phyloP scores from a whole-genome alignment of 2,888 invertebrate genomes.

The Lucinisca nassula region DNA sequence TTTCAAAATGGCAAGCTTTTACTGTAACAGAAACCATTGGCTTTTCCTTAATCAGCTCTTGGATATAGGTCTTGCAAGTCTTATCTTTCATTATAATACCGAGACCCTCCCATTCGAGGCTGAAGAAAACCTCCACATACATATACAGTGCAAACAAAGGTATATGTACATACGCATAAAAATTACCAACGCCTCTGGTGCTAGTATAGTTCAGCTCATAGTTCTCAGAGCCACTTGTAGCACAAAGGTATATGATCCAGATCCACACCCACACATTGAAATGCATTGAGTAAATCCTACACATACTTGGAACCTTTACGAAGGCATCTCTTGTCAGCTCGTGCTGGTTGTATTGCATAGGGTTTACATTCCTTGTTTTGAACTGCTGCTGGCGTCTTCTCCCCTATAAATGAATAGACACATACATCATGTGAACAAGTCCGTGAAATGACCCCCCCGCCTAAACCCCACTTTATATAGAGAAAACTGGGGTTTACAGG shows the following conservation, averaged over 20 bases:
- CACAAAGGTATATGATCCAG: background rate
- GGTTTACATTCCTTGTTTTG: too few species aligned
- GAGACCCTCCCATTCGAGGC: background rate
- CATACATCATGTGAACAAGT: too few species aligned
- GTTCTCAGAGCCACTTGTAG: background rate
- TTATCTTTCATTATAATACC: background rate
- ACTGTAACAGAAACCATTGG: background rate
- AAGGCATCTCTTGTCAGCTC: background rate
- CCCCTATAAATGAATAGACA: too few species aligned
- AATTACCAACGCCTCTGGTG: background rate
- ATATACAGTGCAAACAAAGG: background rate
- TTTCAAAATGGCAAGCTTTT: slow-evolving; percentile 5
- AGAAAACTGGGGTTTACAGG: too few species aligned
- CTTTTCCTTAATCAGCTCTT: background rate
- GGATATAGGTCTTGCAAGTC: background rate
- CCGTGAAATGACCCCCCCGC: too few species aligned
- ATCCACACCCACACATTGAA: background rate
- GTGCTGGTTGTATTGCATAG: too few species aligned
- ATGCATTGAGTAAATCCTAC: background rate
- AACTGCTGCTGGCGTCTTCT: background rate
- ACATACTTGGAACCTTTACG: background rate
- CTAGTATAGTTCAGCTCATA: background rate
- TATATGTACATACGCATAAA: background rate
- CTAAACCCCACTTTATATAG: too few species aligned
- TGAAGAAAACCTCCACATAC: background rate